Percentiles rank a stretch among this genome's conserved stretches.
phyloP scores from a whole-genome alignment of 2,888 invertebrate genomes.

The Drosophila cracens region DNA sequence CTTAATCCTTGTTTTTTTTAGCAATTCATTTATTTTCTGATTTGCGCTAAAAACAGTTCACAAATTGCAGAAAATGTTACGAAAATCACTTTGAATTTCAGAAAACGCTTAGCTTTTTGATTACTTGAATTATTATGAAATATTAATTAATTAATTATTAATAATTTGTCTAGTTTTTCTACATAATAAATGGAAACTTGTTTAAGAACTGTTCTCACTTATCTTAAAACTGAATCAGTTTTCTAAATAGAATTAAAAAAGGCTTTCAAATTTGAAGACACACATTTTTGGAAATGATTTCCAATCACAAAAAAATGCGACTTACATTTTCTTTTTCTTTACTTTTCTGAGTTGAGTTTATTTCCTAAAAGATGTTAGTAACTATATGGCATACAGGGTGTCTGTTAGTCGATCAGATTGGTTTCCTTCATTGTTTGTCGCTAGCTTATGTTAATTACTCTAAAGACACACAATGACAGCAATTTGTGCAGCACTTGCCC shows the following conservation, averaged over 20 bases:
- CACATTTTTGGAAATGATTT: not conserved
- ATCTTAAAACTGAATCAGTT: too few relatives aligned
- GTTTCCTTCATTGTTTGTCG: slow-evolving; percentile 7
- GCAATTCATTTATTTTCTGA: not conserved
- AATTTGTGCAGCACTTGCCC: slow-evolving; percentile 12
- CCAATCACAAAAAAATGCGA: too few relatives aligned
- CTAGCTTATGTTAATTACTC: slow-evolving; percentile 60
- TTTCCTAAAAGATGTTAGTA: not conserved
- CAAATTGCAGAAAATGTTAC: not conserved
- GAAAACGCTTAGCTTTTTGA: not conserved
- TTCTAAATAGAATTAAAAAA: not conserved
- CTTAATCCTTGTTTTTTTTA: not conserved
- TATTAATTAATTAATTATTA: not conserved
- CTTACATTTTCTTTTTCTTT: not conserved
- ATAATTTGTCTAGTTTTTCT: not conserved
- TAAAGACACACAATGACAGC: slow-evolving; percentile 39
- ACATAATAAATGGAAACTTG: too few relatives aligned
- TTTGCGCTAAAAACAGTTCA: not conserved
- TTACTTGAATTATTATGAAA: too few relatives aligned
- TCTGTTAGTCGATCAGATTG: not conserved
- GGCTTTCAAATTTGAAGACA: too few relatives aligned
- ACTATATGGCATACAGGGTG: not conserved
- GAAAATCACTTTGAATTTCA: not conserved
- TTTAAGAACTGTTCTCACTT: too few relatives aligned
- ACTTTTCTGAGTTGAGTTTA: not conserved